Conservation (phyloP, 2,113 vertebrate genomes). For the Numida meleagris region DNA sequence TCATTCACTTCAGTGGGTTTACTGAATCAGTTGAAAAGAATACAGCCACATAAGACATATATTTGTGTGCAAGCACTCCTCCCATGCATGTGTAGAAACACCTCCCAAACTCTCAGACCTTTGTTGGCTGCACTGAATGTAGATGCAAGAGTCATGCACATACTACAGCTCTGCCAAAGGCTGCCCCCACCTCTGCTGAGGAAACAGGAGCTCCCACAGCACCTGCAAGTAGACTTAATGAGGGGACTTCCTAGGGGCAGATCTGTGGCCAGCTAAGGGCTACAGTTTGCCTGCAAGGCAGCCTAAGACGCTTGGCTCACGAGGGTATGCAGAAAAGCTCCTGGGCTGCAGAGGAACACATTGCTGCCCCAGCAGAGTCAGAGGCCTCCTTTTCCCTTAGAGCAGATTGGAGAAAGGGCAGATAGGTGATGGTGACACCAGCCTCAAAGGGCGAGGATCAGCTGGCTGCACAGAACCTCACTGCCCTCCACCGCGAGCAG, state of each 20-base stretch:
- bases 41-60: not conserved
- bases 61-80: not conserved
- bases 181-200: not conserved
- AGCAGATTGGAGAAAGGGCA: not conserved
- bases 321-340: not conserved
- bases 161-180: not conserved
- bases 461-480: not conserved
- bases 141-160: not conserved
- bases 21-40: slow-evolving; percentile 16
- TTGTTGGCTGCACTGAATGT: not conserved
- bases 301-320: fast-evolving
- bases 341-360: not conserved
- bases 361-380: not conserved
- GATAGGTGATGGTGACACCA: not conserved
- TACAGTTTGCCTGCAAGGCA: not conserved
- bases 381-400: not conserved
- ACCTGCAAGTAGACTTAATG: not conserved
- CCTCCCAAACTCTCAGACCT: not conserved
- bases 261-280: not conserved
- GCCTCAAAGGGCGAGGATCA: not conserved
- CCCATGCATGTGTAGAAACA: not conserved
- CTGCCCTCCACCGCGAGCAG: not conserved
- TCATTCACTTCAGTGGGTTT: not conserved
- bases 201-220: not conserved
- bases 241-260: not conserved